These are phyloP conservation scores for Bovichtus variegatus DNA, from an alignment of 2,797 vertebrate species.

Conservation along the genomic window DNA sequence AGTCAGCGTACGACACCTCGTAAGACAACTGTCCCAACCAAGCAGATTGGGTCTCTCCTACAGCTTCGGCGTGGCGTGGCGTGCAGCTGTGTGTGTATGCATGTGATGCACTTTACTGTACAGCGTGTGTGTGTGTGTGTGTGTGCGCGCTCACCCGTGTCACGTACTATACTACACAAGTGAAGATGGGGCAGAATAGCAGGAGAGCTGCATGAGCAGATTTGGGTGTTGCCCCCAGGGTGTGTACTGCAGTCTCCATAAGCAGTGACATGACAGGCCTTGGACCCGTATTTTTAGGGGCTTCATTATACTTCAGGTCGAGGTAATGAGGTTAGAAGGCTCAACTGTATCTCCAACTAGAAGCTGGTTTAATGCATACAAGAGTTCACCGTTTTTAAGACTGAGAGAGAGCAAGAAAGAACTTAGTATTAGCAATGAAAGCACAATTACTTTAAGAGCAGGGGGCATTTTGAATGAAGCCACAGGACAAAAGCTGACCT, in stretches of 20 bases:
- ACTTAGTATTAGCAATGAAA: not conserved
- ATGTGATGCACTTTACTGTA: conserved; percentile 32
- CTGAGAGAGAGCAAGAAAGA: not conserved
- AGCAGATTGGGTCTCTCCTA: conserved; percentile 73
- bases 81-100: conserved; percentile 39
- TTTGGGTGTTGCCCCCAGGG: conserved; percentile 77
- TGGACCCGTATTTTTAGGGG: conserved; percentile 50
- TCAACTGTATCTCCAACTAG: conserved; percentile 9
- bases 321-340: conserved; percentile 66
- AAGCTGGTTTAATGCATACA: conserved; percentile 19
- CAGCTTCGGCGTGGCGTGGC: conserved; percentile 40
- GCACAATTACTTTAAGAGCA: not conserved
- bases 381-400: conserved; percentile 2
- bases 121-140: conserved; percentile 16
- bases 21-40: conserved; percentile 77
- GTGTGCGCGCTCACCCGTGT: conserved; percentile 57
- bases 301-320: conserved; percentile 57
- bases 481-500: not conserved
- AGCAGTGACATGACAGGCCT: conserved; percentile 72
- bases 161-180: conserved; percentile 73
- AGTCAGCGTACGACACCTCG: conserved; percentile 80
- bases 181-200: conserved; percentile 79
- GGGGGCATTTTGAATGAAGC: not conserved
- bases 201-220: conserved; percentile 84
- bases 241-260: conserved; percentile 55